Percentiles rank a stretch among this genome's conserved stretches.
Evolutionary conservation across 2,888 invertebrate species (phyloP).

Genomic region (Petrolisthes manimaculis): DNA sequence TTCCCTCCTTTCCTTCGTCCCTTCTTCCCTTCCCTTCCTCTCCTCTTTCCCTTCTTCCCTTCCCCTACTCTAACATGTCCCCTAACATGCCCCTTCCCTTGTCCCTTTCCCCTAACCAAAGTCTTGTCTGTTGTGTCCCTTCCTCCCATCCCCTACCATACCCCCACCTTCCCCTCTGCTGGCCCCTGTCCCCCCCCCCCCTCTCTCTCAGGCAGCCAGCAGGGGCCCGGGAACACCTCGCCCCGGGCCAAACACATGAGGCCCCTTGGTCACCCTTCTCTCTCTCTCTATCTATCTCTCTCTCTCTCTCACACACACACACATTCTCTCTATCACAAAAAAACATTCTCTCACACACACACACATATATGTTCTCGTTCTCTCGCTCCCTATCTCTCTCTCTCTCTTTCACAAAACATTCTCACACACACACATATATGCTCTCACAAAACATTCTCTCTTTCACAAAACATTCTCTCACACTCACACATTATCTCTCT

Average conservation of each 20-base stretch:
- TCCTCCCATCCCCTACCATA: neutral
- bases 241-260: conserved; percentile 23
- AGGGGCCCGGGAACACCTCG: conserved; percentile 17
- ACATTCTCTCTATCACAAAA: neutral
- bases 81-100: too few relatives aligned
- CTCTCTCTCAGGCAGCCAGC: conserved; percentile 6
- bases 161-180: neutral
- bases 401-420: neutral
- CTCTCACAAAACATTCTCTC: too few relatives aligned
- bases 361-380: neutral
- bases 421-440: neutral
- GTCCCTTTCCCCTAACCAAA: neutral
- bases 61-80: neutral
- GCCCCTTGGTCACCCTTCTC: conserved; percentile 18
- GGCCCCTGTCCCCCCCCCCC: conserved; percentile 5
- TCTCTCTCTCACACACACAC: conserved; percentile 2
- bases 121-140: neutral
- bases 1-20: conserved; percentile 3
- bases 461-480: neutral
- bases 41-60: neutral
- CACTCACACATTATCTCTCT: neutral
- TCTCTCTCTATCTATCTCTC: neutral
- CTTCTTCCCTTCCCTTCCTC: neutral
- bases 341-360: neutral
- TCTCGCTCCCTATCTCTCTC: neutral